Evolutionary conservation across 2,797 vertebrate species (phyloP), one percentile per base, ranked within the genome.

Genomic region (Ataeniobius toweri): DNA sequence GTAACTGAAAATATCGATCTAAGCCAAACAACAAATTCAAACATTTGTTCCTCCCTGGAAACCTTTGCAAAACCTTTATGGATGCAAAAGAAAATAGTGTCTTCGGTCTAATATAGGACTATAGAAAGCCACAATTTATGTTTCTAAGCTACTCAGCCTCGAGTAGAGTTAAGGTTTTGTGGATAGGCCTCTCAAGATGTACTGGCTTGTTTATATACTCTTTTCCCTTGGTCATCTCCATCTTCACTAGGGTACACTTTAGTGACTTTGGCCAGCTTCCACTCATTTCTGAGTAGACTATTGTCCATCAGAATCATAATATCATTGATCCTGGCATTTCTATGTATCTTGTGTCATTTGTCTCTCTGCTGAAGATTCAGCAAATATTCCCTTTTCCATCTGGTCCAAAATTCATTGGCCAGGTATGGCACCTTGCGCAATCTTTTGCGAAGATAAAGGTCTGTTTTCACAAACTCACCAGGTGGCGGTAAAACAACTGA

Each of bases 311-410:
- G 39, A 24, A 73, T 28, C 39, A 73, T 55, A 73, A 46, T 59
- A 36, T 59, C n/a, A 22, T 59, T 73, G 72, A 46, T 59, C 5
- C 28, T 61, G n/a, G 46, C 46, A 48, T 48, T 48, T 48, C 2
- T 48, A 2, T 48, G 48, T 55, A 26, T 9, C 22, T 55, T 16
- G 50, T 39, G 36, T 26, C 71, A 72, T 72, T n/a, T 39, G 20
- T 51, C 50, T 72, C 71, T 39, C 12, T 55, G 48, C 50, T 72
- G 26, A 39, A 72, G 71, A 72, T 72, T 72, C 50, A 72, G 50
- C 20, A 72, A 55, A 26, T 55, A 72, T 53, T 53, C 71, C 28
- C 50, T 39, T 55, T 72, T 55, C 50, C 31, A 72, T 55, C 28
- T 55, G 18, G 50, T 72, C 50, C 50, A 53, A 0, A 72, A 55